Evolutionary conservation across 2,113 vertebrate species (phyloP).

Genomic region (Suncus etruscus): DNA sequence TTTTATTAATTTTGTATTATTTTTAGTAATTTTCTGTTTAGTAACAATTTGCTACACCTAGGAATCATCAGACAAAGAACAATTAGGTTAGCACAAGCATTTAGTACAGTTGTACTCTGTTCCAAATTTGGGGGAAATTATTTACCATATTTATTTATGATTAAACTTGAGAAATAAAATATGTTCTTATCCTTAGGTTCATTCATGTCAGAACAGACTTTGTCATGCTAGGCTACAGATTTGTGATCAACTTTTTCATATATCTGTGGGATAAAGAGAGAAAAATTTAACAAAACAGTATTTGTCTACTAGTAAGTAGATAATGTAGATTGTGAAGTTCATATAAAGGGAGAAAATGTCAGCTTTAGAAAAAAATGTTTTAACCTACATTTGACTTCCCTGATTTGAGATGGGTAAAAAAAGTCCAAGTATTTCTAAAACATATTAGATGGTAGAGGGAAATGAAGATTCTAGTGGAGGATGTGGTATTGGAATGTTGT

Average conservation of each 20-base stretch:
- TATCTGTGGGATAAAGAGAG: not conserved
- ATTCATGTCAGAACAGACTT: not conserved
- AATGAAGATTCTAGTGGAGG: not conserved
- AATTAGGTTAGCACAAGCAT: not conserved
- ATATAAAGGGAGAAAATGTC: constrained; percentile 5
- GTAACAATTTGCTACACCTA: not conserved
- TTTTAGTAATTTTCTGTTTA: not conserved
- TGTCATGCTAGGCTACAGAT: not conserved
- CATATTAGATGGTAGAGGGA: not conserved
- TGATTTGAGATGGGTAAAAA: not conserved
- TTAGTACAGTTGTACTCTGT: not conserved
- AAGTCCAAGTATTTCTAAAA: not conserved
- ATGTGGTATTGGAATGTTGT: too few relatives aligned
- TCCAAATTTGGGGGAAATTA: not conserved
- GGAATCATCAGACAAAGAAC: not conserved
- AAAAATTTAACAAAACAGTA: not conserved
- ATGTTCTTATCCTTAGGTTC: not conserved
- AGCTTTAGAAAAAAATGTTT: not conserved
- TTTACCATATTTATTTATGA: not conserved
- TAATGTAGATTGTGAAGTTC: not conserved
- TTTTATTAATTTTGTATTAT: too few relatives aligned
- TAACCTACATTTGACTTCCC: not conserved
- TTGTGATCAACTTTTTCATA: not conserved
- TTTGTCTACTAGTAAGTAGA: not conserved
- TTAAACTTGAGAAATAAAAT: not conserved